Evolutionary conservation across 2,888 invertebrate genomes (phyloP).

Genomic region (Fragum sueziense): DNA sequence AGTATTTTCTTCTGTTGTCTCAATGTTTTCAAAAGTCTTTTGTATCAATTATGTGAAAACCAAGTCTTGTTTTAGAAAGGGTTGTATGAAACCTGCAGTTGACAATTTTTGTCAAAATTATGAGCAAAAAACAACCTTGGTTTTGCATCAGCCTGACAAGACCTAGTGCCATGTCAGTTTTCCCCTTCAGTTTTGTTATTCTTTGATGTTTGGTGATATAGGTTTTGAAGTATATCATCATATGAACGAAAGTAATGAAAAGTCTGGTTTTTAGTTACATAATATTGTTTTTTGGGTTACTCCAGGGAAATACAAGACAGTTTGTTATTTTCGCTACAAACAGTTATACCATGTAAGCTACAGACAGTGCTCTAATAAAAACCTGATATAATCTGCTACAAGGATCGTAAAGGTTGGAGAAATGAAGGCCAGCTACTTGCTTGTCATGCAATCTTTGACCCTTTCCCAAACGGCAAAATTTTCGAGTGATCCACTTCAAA

Average conservation of each 20-base stretch:
- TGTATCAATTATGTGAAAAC: no score
- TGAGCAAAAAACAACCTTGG: no score
- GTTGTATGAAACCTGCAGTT: no score
- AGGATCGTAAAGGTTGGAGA: not conserved
- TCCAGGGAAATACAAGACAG: not conserved
- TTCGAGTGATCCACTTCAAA: no score
- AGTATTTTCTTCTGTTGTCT: not conserved
- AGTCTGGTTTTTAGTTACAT: not conserved
- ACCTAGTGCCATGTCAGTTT: no score
- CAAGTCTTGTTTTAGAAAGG: no score
- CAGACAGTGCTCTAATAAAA: not conserved
- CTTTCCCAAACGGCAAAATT: no score
- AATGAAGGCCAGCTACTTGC: not conserved
- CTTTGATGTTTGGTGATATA: no score
- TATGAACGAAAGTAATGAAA: not conserved
- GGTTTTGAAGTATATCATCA: not conserved
- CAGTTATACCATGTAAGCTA: not conserved
- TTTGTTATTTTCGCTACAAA: not conserved
- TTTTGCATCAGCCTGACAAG: no score
- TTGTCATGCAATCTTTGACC: not conserved
- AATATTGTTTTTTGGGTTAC: not conserved
- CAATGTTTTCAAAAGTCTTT: constrained; percentile 5
- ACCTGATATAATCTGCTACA: not conserved
- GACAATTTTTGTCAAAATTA: no score
- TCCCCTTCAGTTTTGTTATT: no score